Evolutionary conservation across 1,140 invertebrate genomes (phyloP), one percentile per base, ranked within the genome.

Genomic region (Lanistes nyassanus): DNA sequence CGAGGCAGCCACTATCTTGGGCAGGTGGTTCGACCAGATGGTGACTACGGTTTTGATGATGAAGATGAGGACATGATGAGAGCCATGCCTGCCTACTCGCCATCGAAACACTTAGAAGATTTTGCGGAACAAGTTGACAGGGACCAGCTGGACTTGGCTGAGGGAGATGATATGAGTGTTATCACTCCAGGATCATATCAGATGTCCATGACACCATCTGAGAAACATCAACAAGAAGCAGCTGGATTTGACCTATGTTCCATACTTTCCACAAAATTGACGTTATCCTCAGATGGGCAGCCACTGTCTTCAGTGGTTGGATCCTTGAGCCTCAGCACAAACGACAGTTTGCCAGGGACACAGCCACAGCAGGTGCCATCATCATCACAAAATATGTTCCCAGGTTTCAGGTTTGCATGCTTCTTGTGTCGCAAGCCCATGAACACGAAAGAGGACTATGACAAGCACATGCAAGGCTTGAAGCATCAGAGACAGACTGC

Each of bases 371-470:
- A 21, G 19, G 16, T 16, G 7, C 47, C 37, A 2, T 19, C 31
- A 7, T n/a, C 55, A 5, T n/a, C 56, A 37, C 31, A 6, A n/a
- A 42, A 26, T 19, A 37, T 26, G 19, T 60, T 72, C 55, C 56
- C 56, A 42, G 74, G 77, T 7, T 76, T 77, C 68, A 67, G 64
- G 6, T 86, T 74, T 76, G 82, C 76, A 55, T 86, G 85, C 58
- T 23, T 65, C 19, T 75, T 81, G 3, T 86, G 85, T 76, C 74
- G 82, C 37, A 47, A 66, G 39, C 82, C 77, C 26, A 82, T 84
- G 81, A 83, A 85, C 72, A 81, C 82, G 19, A 75, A 76, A 65
- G 79, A 83, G 55, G 60, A 58, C n/a, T 82, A 79, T 31, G 72
- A 82, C 13, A 67, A 55, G 3, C 84, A 85, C 70, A 11, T 85